Evolutionary conservation across 2,113 vertebrate genomes (phyloP).

Genomic region (western clawed frog (Xenopus tropicalis)): UCB_Xtro_10.0 CM004450.2:33679501-33680000

Average conservation of each 20-base stretch:
- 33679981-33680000: too few relatives aligned
- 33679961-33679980: too few relatives aligned
- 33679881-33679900: too few relatives aligned
- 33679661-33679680: neutral
- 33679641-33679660: constrained; percentile 2
- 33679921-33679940: too few relatives aligned
- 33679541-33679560: neutral
- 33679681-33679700: neutral
- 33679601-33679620: neutral
- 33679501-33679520: neutral
- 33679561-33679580: neutral
- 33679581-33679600: neutral
- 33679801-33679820: too few relatives aligned
- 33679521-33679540: neutral
- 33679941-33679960: too few relatives aligned
- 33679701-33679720: neutral
- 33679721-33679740: neutral
- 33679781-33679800: neutral
- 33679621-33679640: neutral
- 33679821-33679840: too few relatives aligned
- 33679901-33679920: too few relatives aligned
- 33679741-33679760: neutral
- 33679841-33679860: too few relatives aligned
- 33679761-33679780: neutral
- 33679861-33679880: too few relatives aligned